phyloP scores from a whole-genome alignment of 1,140 invertebrate species.

The Pantala flavescens region DNA sequence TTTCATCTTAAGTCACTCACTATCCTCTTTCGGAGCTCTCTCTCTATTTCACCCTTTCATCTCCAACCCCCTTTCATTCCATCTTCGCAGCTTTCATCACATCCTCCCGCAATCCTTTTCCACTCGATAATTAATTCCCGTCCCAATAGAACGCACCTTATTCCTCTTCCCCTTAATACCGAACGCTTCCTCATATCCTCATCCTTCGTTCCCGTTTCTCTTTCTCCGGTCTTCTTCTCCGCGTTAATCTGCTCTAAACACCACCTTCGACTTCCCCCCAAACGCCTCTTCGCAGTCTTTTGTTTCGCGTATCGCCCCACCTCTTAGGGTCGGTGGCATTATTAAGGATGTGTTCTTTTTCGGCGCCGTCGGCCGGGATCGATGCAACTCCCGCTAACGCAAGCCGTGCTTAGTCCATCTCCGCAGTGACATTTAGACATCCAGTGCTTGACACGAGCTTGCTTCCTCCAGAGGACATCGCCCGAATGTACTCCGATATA shows the following conservation, averaged over 20 bases:
- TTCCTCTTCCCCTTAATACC: not conserved
- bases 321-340: slow-evolving; percentile 1
- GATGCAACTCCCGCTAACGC: not conserved
- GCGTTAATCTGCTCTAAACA: not conserved
- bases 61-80: not conserved
- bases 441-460: no score
- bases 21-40: not conserved
- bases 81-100: not conserved
- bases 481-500: no score
- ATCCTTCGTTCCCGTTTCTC: not conserved
- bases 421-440: no score
- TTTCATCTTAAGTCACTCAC: not conserved
- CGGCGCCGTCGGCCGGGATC: not conserved
- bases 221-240: not conserved
- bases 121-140: slow-evolving; percentile 1
- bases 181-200: not conserved
- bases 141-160: not conserved
- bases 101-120: not conserved
- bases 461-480: no score
- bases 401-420: no score
- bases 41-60: not conserved
- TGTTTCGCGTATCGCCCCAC: not conserved
- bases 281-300: not conserved
- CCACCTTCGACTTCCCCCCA: not conserved
- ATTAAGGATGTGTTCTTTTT: not conserved